phyloP scores from a whole-genome alignment of 1,140 invertebrate species.

The Geopemphigus sp. region DNA sequence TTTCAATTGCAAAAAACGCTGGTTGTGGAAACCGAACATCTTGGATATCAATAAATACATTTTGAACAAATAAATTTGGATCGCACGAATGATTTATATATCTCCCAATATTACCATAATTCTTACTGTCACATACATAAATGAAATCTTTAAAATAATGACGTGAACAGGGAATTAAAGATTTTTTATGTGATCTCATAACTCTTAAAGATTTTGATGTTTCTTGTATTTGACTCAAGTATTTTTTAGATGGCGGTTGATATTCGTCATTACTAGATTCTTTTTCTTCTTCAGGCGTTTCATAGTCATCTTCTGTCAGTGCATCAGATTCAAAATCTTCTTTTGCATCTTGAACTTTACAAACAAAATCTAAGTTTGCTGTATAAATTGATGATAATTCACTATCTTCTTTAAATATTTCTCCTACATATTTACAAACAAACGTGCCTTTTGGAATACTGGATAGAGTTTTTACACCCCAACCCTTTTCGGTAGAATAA shows the following conservation, averaged over 20 bases:
- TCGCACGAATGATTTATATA: constrained; percentile 94
- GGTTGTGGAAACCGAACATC: constrained; percentile 97
- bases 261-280: not conserved
- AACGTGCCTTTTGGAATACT: constrained; percentile 92
- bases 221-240: too few species aligned
- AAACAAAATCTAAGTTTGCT: too few species aligned
- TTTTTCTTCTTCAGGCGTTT: constrained; percentile 54
- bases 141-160: too few species aligned
- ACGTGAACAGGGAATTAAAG: too few species aligned
- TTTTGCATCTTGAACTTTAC: constrained; percentile 86
- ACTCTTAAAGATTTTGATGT: too few species aligned
- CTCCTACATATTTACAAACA: constrained; percentile 93
- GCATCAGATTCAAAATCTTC: too few species aligned
- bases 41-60: constrained; percentile 97
- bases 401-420: too few species aligned
- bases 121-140: constrained; percentile 91
- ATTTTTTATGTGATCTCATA: too few species aligned
- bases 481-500: constrained; percentile 82
- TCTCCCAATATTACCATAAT: constrained; percentile 88
- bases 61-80: constrained; percentile 96
- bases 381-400: too few species aligned
- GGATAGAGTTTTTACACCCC: constrained; percentile 91
- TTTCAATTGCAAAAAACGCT: constrained; percentile 85
- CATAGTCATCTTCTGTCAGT: constrained; percentile 90
- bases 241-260: too few species aligned